Percentiles rank a stretch among this genome's conserved stretches.
These are phyloP conservation scores for Venusia cambrica DNA, from an alignment of 2,888 invertebrate genomes.

Conservation along the genomic window DNA sequence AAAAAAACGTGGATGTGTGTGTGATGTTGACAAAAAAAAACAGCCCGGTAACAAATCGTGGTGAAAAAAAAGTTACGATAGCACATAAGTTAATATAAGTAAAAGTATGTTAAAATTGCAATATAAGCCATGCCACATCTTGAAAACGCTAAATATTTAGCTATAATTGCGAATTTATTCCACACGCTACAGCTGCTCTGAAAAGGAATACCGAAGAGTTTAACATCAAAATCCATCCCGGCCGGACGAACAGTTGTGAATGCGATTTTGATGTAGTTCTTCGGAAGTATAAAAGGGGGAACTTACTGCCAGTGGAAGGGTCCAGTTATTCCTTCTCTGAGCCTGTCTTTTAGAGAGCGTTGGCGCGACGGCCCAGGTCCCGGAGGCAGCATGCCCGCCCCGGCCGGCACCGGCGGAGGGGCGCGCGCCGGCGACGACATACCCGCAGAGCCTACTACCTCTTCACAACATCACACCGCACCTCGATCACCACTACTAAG, in stretches of 20 bases:
- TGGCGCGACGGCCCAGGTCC: slow-evolving; percentile 84
- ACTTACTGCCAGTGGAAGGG: slow-evolving; percentile 92
- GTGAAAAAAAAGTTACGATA: no score
- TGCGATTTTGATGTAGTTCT: slow-evolving; percentile 15
- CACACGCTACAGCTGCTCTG: slow-evolving; percentile 12
- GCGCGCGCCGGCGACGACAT: slow-evolving; percentile 72
- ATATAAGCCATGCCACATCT: slow-evolving; percentile 28
- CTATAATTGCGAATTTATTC: slow-evolving; percentile 6
- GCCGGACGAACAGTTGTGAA: slow-evolving; percentile 8
- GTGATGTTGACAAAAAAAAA: no score
- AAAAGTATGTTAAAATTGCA: slow-evolving; percentile 2
- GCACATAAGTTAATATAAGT: no score
- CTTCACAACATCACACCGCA: slow-evolving; percentile 54
- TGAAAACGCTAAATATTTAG: slow-evolving; percentile 11
- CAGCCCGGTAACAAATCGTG: no score
- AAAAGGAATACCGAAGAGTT: slow-evolving; percentile 17
- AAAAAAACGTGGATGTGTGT: no score
- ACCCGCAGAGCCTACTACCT: slow-evolving; percentile 43
- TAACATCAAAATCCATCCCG: slow-evolving; percentile 20
- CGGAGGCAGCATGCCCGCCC: slow-evolving; percentile 69
- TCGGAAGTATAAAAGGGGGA: slow-evolving; percentile 24
- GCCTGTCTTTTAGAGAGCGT: slow-evolving; percentile 88
- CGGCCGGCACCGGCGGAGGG: slow-evolving; percentile 59
- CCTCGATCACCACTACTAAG: slow-evolving; percentile 64
- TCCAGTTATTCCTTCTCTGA: slow-evolving; percentile 89